Evolutionary conservation across 2,113 vertebrate genomes (phyloP).

Genomic region (Mastomys natalensis): DNA sequence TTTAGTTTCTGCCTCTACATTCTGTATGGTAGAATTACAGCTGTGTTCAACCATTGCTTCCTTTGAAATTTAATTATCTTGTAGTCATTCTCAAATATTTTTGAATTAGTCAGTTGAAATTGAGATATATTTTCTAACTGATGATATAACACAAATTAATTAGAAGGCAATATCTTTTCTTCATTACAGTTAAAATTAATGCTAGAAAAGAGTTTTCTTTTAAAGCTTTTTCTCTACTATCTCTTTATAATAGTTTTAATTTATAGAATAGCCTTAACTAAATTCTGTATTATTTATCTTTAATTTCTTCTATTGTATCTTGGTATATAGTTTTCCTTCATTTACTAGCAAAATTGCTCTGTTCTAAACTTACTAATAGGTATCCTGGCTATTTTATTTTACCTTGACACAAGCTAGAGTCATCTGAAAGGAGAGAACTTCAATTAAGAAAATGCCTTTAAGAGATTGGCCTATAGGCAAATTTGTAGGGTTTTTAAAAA

Average conservation of each 20-base stretch:
- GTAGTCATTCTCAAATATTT: constrained; percentile 49
- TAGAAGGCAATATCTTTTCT: constrained; percentile 43
- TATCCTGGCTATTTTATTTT: neutral
- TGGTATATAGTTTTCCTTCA: constrained; percentile 7
- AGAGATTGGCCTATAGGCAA: neutral
- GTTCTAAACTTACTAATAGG: constrained; percentile 45
- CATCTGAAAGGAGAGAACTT: neutral
- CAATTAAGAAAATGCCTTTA: neutral
- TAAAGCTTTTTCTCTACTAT: neutral
- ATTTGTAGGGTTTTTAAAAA: neutral
- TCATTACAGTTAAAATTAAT: constrained; percentile 36
- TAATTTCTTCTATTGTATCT: neutral
- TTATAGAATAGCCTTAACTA: neutral
- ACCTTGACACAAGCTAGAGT: neutral
- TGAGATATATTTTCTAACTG: neutral
- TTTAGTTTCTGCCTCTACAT: neutral
- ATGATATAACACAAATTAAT: constrained; percentile 57
- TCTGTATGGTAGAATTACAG: neutral
- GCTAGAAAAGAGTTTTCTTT: neutral
- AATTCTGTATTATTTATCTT: neutral
- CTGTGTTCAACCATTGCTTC: neutral
- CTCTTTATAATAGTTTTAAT: constrained; percentile 22
- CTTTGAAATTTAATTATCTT: neutral
- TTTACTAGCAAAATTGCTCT: constrained; percentile 38
- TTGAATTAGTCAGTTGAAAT: constrained; percentile 57